phyloP scores from a whole-genome alignment of 2,797 vertebrate species.

The Diplodus puntazzo region DNA sequence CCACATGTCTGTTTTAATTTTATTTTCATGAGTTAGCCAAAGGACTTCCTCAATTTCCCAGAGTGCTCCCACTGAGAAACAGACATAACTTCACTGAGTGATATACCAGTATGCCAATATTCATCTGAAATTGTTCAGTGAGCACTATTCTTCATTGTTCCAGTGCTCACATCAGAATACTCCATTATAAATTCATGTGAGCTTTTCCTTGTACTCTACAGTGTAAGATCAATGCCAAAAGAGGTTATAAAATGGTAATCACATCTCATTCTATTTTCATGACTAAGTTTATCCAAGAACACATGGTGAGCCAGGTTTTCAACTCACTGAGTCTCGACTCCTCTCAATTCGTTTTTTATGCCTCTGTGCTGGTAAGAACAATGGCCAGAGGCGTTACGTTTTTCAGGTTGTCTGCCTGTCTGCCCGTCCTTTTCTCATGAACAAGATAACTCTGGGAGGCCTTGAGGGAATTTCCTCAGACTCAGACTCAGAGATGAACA shows the following conservation, averaged over 20 bases:
- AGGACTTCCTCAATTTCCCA: background rate
- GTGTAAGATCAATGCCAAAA: slow-evolving; percentile 72
- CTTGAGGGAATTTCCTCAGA: too few relatives aligned
- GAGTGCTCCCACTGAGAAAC: background rate
- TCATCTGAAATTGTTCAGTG: slow-evolving; percentile 38
- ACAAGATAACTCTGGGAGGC: too few relatives aligned
- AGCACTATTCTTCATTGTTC: slow-evolving; percentile 34
- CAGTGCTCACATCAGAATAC: slow-evolving; percentile 54
- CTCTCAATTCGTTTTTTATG: background rate
- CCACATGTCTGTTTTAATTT: background rate
- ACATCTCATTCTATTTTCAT: slow-evolving; percentile 72
- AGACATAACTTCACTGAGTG: slow-evolving; percentile 12
- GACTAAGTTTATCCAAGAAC: slow-evolving; percentile 70
- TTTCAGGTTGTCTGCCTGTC: too few relatives aligned
- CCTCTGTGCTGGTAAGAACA: too few relatives aligned
- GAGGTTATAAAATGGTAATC: slow-evolving; percentile 77
- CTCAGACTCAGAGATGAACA: too few relatives aligned
- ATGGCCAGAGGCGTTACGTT: too few relatives aligned
- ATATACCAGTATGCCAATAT: slow-evolving; percentile 14
- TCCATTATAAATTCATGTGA: slow-evolving; percentile 68
- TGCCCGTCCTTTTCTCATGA: too few relatives aligned
- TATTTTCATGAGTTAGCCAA: background rate
- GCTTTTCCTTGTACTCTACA: slow-evolving; percentile 57
- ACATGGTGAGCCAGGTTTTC: slow-evolving; percentile 45
- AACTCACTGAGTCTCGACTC: slow-evolving; percentile 20